Base-by-base conservation (phyloP, 2,797 vertebrate species). In the Taenioides sp. region DNA sequence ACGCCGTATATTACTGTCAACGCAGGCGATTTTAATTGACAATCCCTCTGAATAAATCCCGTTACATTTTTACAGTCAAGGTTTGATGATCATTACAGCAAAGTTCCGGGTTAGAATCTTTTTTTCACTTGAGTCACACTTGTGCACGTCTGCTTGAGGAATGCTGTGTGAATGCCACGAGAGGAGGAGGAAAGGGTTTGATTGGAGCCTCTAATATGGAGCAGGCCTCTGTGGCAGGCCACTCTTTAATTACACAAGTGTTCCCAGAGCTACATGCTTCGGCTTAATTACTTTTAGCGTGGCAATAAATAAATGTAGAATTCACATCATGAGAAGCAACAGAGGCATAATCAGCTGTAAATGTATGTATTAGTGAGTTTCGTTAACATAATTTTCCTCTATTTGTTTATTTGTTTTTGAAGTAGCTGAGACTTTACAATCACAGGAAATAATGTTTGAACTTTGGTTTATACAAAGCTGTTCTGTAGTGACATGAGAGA, bases 81-180 rank as follows among this genome's bases (percentile, higher is more conserved):
- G 34, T 23, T 37, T 18, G 10, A 14, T 65, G 37, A 49, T 65
- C 62, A 17, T 47, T 12, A 47, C 63, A 25, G 63, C 63, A 23
- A 65, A 49, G 25, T 49, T 5, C 16, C 5, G 10, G 63, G 40
- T 23, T 25, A 17, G 40, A 23, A 49, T 65, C 25, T 64, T 47
- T 65, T 43, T 37, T 63, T 63, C 10, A 11, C 61, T 40, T 40
- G 6, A 37, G 61, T 63, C 61, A 47, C 62, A 64, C 37, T 40
- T 68, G 55, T 25, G 11, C 69, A 64, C n/a, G 73, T 64, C 34
- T n/a, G 20, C 57, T 50, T 72, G 47, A 60, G 49, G 65, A 55
- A 27, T 65, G 58, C 71, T 71, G 16, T 12, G 23, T 50, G 10
- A 7, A 23, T 34, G 52, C 65, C 65, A 55, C 23, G 25, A 28